Evolutionary conservation across 2,113 vertebrate species (phyloP).

Genomic region (Seriola rivoliana): DNA sequence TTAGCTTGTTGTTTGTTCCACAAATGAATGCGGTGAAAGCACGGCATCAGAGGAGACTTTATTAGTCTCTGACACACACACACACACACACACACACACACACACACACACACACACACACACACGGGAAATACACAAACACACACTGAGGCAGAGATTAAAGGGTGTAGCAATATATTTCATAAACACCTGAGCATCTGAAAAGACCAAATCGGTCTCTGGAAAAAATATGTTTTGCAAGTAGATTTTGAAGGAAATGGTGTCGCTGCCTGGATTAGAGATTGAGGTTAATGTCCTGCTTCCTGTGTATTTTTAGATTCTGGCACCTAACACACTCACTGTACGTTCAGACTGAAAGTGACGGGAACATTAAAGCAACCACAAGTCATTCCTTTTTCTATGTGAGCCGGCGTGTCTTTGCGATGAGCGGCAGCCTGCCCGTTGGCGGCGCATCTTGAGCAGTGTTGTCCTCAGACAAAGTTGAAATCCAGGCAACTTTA

Average conservation of each 20-base stretch:
- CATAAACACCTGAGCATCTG: slow-evolving; percentile 23
- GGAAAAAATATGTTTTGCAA: slow-evolving; percentile 11
- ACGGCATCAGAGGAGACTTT: slow-evolving; percentile 41
- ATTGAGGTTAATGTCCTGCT: neutral
- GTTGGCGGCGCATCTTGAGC: no score
- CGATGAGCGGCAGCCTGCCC: no score
- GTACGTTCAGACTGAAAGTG: no score
- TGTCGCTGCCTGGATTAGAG: neutral
- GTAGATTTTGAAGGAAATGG: neutral
- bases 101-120: neutral
- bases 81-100: slow-evolving; percentile 3
- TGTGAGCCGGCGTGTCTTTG: no score
- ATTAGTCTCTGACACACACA: slow-evolving; percentile 46
- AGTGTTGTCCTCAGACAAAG: no score
- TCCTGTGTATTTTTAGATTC: neutral
- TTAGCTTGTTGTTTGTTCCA: slow-evolving; percentile 67
- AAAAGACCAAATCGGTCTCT: neutral
- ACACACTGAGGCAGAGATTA: slow-evolving; percentile 24
- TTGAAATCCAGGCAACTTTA: no score
- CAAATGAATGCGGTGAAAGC: slow-evolving; percentile 58
- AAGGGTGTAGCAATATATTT: slow-evolving; percentile 8
- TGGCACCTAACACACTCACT: no score
- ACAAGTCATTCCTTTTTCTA: no score
- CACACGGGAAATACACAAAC: neutral
- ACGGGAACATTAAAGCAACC: no score